A percentile compares a stretch with the other conserved stretches of the same genome.
These are phyloP conservation scores for Terebella lapidaria DNA, from an alignment of 2,888 invertebrate species.

Conservation along the genomic window DNA sequence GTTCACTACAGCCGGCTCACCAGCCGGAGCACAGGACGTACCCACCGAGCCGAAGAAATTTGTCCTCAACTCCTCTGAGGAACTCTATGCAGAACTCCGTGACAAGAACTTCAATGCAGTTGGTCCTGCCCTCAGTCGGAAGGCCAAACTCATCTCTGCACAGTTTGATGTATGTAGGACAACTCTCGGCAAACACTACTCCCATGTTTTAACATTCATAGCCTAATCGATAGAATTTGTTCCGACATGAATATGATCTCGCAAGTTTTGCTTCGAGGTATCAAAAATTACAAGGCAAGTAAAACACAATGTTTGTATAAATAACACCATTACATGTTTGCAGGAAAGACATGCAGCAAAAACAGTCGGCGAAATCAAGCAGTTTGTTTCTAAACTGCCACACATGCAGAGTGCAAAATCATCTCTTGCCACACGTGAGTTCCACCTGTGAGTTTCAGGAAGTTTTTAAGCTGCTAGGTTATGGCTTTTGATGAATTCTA, in stretches of 20 bases:
- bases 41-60: slow-evolving; percentile 66
- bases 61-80: slow-evolving; percentile 82
- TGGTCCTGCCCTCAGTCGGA: slow-evolving; percentile 76
- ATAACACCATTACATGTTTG: no score
- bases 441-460: neutral
- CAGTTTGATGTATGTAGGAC: slow-evolving; percentile 64
- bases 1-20: slow-evolving; percentile 62
- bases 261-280: no score
- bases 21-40: slow-evolving; percentile 51
- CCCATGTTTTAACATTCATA: no score
- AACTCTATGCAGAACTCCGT: slow-evolving; percentile 79
- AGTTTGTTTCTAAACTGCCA: slow-evolving; percentile 84
- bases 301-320: no score
- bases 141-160: slow-evolving; percentile 78
- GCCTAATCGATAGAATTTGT: no score
- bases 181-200: no score
- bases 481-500: neutral
- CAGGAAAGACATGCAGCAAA: slow-evolving; percentile 75
- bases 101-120: slow-evolving; percentile 91
- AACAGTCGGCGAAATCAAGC: slow-evolving; percentile 90
- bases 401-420: slow-evolving; percentile 72
- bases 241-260: no score
- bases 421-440: slow-evolving; percentile 62
- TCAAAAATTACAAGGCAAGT: no score
- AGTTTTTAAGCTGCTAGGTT: neutral